phyloP scores from a whole-genome alignment of 2,888 invertebrate species.

The Bombylius major region DNA sequence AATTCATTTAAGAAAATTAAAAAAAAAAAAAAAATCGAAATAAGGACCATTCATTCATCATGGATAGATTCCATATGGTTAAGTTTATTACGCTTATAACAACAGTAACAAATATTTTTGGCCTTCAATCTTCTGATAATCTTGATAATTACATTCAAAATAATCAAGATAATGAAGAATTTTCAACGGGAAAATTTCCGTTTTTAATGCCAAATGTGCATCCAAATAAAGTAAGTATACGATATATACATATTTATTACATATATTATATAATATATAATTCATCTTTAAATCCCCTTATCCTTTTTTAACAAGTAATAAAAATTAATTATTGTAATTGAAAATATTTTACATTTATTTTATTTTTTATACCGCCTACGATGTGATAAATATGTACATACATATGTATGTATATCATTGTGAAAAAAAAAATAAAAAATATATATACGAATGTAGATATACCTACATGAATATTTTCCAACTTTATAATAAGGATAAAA shows the following conservation, averaged over 20 bases:
- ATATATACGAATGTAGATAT: too few species aligned
- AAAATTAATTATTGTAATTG: too few species aligned
- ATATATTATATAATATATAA: too few species aligned
- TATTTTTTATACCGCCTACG: too few species aligned
- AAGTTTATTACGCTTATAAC: conserved; percentile 2
- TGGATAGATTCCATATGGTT: conserved; percentile 14
- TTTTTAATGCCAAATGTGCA: conserved; percentile 73
- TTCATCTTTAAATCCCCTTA: too few species aligned
- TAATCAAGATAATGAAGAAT: not conserved
- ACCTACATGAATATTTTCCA: too few species aligned
- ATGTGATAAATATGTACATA: too few species aligned
- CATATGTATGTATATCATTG: too few species aligned
- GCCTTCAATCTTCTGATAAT: not conserved
- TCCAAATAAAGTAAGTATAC: conserved; percentile 60
- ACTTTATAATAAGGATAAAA: too few species aligned
- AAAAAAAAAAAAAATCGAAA: not conserved
- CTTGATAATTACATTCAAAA: not conserved
- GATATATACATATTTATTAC: not conserved
- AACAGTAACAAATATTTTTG: not conserved
- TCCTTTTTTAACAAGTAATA: too few species aligned
- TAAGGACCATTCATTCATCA: not conserved
- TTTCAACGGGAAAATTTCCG: conserved; percentile 42
- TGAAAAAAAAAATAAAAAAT: too few species aligned
- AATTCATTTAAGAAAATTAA: not conserved
- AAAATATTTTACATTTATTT: too few species aligned